These are phyloP conservation scores for Zaprionus capensis DNA, from an alignment of 1,140 invertebrate genomes.

Conservation along the genomic window DNA sequence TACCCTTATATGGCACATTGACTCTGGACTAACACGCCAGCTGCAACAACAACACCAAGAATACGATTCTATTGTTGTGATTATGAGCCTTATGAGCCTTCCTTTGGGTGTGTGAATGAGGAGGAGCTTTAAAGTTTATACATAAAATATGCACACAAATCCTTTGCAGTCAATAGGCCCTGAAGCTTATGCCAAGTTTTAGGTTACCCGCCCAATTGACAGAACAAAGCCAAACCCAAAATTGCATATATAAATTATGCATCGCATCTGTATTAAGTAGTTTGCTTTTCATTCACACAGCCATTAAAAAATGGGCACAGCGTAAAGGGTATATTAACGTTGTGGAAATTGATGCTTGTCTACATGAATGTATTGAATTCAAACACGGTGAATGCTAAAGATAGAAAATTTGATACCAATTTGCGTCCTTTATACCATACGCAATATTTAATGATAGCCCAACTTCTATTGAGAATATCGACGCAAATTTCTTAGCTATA, in stretches of 20 bases:
- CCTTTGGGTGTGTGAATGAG: slow-evolving; percentile 48
- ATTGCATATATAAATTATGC: slow-evolving; percentile 72
- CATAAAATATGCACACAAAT: slow-evolving; percentile 74
- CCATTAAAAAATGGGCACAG: not conserved
- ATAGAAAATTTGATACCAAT: slow-evolving; percentile 9
- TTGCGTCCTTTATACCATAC: no score
- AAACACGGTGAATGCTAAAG: no score
- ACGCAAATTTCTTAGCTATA: no score
- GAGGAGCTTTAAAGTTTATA: slow-evolving; percentile 54
- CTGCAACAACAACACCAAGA: not conserved
- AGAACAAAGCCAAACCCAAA: slow-evolving; percentile 60
- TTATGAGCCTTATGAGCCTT: slow-evolving; percentile 17
- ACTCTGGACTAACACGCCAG: slow-evolving; percentile 58
- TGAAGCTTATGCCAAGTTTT: slow-evolving; percentile 68
- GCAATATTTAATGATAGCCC: no score
- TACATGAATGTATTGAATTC: no score
- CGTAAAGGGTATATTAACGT: not conserved
- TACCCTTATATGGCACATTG: not conserved
- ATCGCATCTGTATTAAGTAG: slow-evolving; percentile 41
- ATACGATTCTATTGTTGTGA: slow-evolving; percentile 47
- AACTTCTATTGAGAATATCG: no score
- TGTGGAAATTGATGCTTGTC: no score
- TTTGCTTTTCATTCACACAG: not conserved
- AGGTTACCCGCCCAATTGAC: slow-evolving; percentile 62
- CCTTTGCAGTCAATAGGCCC: slow-evolving; percentile 65